Evolutionary conservation across 2,888 invertebrate species (phyloP).

Genomic region (Hedychridium roseum): DNA sequence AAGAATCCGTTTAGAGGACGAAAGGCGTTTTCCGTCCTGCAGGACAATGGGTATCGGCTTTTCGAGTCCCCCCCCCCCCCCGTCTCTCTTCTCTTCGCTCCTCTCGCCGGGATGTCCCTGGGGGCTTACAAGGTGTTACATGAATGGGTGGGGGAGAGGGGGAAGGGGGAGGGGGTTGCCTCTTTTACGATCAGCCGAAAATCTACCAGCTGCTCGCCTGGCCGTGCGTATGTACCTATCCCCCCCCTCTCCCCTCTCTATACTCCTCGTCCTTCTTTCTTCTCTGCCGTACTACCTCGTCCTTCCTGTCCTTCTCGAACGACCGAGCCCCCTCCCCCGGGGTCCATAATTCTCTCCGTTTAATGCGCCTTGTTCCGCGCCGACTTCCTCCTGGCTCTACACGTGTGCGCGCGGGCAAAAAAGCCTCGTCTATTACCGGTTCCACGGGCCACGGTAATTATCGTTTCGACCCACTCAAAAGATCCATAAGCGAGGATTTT

Average conservation of each 20-base stretch:
- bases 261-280: background rate
- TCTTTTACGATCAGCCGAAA: conserved; percentile 12
- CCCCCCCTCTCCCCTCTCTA: background rate
- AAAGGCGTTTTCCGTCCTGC: background rate
- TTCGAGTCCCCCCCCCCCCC: conserved; percentile 4
- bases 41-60: conserved; percentile 3
- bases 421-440: no score
- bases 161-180: no score
- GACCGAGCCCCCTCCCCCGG: no score
- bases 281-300: background rate
- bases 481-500: no score
- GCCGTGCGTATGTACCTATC: background rate
- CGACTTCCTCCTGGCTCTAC: no score
- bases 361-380: no score
- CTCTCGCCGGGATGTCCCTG: conserved; percentile 10
- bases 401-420: no score
- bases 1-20: conserved; percentile 28
- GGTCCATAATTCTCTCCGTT: no score
- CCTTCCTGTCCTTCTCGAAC: background rate
- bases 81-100: background rate
- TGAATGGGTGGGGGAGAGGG: no score
- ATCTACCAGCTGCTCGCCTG: conserved; percentile 9
- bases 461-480: no score
- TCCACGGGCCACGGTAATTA: no score
- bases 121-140: conserved; percentile 30